phyloP scores from a whole-genome alignment of 2,888 invertebrate genomes.

The Lumbricus terrestris region DNA sequence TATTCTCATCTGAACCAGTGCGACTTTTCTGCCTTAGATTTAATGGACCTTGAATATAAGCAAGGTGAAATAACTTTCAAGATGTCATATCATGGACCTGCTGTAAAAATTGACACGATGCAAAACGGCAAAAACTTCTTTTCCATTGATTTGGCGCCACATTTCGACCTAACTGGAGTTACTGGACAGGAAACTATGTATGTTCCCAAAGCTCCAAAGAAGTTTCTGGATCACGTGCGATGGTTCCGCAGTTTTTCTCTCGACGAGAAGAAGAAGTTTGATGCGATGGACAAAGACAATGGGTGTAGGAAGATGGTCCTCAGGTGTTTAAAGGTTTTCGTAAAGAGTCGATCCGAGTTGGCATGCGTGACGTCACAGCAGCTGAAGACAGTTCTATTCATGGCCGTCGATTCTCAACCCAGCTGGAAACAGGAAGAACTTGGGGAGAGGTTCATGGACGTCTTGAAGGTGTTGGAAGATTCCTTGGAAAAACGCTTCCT shows the following conservation, averaged over 20 bases:
- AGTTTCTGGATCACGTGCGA: background rate
- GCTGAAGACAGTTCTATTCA: conserved; percentile 18
- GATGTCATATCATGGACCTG: background rate
- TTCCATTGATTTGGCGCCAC: background rate
- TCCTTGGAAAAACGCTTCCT: background rate
- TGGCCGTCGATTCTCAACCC: background rate
- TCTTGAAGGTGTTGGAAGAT: background rate
- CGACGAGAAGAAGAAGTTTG: conserved; percentile 26
- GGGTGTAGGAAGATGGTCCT: conserved; percentile 28
- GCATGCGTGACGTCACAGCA: conserved; percentile 10
- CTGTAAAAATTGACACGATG: background rate
- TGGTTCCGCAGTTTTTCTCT: conserved; percentile 27
- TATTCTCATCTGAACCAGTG: background rate
- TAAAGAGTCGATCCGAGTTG: conserved; percentile 20
- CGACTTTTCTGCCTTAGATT: background rate
- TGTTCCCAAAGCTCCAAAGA: background rate
- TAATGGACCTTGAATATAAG: background rate
- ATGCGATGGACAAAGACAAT: conserved; percentile 26
- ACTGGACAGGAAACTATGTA: background rate
- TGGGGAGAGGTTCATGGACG: background rate
- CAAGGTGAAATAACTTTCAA: background rate
- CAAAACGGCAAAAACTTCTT: background rate
- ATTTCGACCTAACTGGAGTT: background rate
- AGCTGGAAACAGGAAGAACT: conserved; percentile 7
- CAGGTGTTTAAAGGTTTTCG: conserved; percentile 25